These are phyloP conservation scores for Labia minor DNA, from an alignment of 2,888 invertebrate genomes.

Conservation along the genomic window DNA sequence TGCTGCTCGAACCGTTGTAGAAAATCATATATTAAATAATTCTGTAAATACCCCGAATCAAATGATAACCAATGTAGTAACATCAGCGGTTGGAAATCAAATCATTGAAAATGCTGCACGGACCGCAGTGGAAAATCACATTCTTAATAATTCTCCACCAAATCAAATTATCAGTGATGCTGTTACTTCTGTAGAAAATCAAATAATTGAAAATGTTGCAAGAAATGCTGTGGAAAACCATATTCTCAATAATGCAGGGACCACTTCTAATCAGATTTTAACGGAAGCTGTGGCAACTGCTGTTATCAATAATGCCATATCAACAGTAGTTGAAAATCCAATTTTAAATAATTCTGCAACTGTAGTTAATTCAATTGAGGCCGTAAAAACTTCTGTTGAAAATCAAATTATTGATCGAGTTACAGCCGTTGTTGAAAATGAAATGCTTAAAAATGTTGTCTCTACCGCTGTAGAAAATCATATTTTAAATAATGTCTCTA, in stretches of 20 bases:
- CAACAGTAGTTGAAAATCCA: neutral
- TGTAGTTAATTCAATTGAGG: neutral
- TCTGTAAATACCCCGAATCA: neutral
- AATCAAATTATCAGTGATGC: constrained; percentile 3
- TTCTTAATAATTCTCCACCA: neutral
- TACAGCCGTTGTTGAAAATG: neutral
- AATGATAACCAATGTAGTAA: neutral
- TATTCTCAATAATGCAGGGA: neutral
- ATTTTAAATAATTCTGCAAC: neutral
- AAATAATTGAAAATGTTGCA: neutral
- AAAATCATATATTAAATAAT: constrained; percentile 1
- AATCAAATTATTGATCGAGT: neutral
- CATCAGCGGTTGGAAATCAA: neutral
- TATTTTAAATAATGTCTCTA: neutral
- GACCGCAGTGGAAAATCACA: neutral
- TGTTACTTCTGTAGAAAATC: neutral
- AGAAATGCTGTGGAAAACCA: neutral
- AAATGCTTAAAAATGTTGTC: neutral
- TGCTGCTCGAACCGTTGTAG: neutral
- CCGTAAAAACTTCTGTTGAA: neutral
- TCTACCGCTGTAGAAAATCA: neutral
- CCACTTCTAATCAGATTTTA: neutral
- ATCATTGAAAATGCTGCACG: neutral
- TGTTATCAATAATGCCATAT: neutral
- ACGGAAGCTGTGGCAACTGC: neutral